These are phyloP conservation scores for Neopipo cinnamomea DNA, from an alignment of 2,113 vertebrate species.

Conservation along the genomic window DNA sequence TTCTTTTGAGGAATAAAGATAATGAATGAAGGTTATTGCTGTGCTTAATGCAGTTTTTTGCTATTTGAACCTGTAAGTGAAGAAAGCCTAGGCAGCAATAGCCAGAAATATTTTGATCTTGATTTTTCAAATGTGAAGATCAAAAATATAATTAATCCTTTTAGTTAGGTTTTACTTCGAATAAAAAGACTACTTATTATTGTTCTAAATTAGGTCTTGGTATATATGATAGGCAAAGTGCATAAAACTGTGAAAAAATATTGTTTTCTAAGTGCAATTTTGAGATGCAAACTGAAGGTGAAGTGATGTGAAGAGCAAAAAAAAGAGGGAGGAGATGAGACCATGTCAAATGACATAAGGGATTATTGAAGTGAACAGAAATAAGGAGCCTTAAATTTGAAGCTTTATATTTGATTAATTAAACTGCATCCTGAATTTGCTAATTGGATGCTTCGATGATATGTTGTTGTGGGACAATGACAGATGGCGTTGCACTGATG, in stretches of 20 bases:
- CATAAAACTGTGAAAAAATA: background rate
- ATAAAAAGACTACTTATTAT: background rate
- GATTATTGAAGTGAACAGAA: background rate
- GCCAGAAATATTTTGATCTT: background rate
- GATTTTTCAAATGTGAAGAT: background rate
- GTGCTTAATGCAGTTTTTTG: background rate
- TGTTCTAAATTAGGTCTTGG: background rate
- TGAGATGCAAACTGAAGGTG: background rate
- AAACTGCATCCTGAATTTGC: constrained; percentile 10
- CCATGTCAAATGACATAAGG: background rate
- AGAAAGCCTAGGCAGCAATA: background rate
- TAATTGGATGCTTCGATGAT: constrained; percentile 21
- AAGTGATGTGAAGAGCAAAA: background rate
- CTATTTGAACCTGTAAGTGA: background rate
- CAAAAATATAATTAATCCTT: background rate
- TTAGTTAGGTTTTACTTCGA: background rate
- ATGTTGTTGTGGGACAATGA: constrained; percentile 10
- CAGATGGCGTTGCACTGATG: constrained; percentile 11
- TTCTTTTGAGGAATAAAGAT: background rate
- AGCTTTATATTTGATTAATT: constrained; percentile 7
- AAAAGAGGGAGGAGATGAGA: background rate
- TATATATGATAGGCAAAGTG: background rate
- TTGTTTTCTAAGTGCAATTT: background rate
- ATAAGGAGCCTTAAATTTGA: background rate
- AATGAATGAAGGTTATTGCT: background rate